Evolutionary conservation across 1,140 invertebrate species (phyloP).

Genomic region (Oncopodura yosiiana): DNA sequence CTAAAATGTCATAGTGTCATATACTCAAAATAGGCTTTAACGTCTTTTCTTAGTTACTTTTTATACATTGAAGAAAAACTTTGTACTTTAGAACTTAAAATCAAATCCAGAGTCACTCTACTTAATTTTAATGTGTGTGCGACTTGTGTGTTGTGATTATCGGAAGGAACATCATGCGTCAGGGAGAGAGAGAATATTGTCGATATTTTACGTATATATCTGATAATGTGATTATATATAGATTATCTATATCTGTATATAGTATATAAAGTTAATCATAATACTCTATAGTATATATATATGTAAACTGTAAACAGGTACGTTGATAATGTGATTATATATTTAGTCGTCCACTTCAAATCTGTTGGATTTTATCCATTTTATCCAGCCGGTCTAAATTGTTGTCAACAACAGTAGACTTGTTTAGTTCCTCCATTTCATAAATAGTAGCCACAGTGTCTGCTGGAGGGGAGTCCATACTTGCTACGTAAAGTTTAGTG

Average conservation of each 20-base stretch:
- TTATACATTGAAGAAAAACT: too few relatives aligned
- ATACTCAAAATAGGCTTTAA: too few relatives aligned
- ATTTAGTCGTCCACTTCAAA: background rate
- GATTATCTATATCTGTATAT: background rate
- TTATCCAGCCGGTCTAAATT: background rate
- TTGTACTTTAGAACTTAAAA: too few relatives aligned
- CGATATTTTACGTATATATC: background rate
- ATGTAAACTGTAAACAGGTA: background rate
- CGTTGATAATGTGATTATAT: background rate
- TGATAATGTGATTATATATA: background rate
- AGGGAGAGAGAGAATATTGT: too few relatives aligned
- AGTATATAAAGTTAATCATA: background rate
- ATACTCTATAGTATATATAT: background rate
- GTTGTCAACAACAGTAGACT: background rate
- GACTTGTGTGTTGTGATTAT: too few relatives aligned
- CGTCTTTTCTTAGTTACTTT: too few relatives aligned
- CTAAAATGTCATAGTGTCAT: too few relatives aligned
- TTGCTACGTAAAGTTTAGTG: slow-evolving; percentile 12
- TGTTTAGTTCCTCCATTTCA: slow-evolving; percentile 3
- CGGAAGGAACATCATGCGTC: too few relatives aligned
- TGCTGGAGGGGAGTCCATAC: slow-evolving; percentile 4
- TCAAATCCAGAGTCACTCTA: too few relatives aligned
- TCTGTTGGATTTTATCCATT: background rate
- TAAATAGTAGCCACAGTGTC: slow-evolving; percentile 10
- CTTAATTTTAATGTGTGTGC: too few relatives aligned